Conservation (phyloP, 2,113 vertebrate genomes). For the Chrysochloris asiatica region DNA sequence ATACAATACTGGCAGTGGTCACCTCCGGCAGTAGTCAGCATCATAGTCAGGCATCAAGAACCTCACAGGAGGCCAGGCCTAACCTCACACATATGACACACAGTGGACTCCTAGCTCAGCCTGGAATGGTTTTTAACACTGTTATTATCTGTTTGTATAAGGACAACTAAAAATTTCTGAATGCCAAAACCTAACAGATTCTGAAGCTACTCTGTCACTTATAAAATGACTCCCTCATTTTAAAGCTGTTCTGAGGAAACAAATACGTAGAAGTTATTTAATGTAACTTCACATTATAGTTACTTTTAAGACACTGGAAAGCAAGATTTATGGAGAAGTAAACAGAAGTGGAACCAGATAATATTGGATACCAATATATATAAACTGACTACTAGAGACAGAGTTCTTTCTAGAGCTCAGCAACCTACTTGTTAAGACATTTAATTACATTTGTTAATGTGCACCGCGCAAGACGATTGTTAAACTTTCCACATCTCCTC, state of each 20-base stretch:
- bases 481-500: slow-evolving; percentile 32
- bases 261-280: not conserved
- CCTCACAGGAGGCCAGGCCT: not conserved
- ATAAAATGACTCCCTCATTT: not conserved
- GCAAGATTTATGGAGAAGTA: slow-evolving; percentile 39
- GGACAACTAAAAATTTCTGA: slow-evolving; percentile 49
- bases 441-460: slow-evolving; percentile 37
- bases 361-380: not conserved
- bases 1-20: not conserved
- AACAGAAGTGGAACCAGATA: not conserved
- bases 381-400: not conserved
- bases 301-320: slow-evolving; percentile 22
- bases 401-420: not conserved
- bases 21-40: not conserved
- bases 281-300: slow-evolving; percentile 19
- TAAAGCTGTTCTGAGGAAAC: slow-evolving; percentile 55
- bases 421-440: slow-evolving; percentile 8
- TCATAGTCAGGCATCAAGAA: not conserved
- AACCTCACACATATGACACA: rapidly evolving
- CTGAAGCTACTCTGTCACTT: slow-evolving; percentile 23
- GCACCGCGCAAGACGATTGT: slow-evolving; percentile 6
- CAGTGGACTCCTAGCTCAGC: not conserved
- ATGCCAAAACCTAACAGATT: slow-evolving; percentile 23
- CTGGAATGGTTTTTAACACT: slow-evolving; percentile 56
- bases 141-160: slow-evolving; percentile 23